Evolutionary conservation across 2,797 vertebrate species (phyloP).

Genomic region (Australoheros facetus): DNA sequence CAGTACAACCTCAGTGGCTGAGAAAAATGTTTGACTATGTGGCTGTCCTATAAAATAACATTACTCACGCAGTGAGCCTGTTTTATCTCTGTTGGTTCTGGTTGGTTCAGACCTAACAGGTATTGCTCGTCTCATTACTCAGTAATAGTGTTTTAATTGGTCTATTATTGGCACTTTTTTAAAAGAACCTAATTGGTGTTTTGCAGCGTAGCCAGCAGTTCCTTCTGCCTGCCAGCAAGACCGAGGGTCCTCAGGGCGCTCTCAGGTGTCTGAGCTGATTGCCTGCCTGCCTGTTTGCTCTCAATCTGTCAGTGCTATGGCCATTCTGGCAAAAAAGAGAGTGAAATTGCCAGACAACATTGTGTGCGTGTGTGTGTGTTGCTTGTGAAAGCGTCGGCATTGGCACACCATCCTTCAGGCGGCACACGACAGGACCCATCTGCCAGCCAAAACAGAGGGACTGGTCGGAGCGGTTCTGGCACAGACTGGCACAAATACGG

Average conservation of each 20-base stretch:
- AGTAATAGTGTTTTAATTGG: slow-evolving; percentile 70
- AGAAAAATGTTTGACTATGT: slow-evolving; percentile 5
- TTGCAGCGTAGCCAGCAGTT: slow-evolving; percentile 53
- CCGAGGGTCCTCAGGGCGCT: slow-evolving; percentile 63
- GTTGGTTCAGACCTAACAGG: slow-evolving; percentile 43
- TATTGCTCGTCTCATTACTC: slow-evolving; percentile 52
- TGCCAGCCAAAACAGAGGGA: slow-evolving; percentile 62
- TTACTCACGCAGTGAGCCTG: slow-evolving; percentile 5
- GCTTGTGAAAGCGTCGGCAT: slow-evolving; percentile 32
- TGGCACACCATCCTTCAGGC: slow-evolving; percentile 69
- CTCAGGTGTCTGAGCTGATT: slow-evolving; percentile 82
- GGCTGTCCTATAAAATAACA: background rate
- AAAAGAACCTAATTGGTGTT: slow-evolving; percentile 62
- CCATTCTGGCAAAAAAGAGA: slow-evolving; percentile 56
- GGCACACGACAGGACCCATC: slow-evolving; percentile 70
- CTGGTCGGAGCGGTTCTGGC: slow-evolving; percentile 45
- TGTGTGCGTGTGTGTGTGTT: slow-evolving; percentile 27
- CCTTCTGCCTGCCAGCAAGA: slow-evolving; percentile 49
- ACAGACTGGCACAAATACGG: slow-evolving; percentile 34
- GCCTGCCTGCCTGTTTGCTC: slow-evolving; percentile 80
- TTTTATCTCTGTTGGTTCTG: slow-evolving; percentile 26
- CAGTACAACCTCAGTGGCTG: slow-evolving; percentile 8
- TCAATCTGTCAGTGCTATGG: slow-evolving; percentile 80
- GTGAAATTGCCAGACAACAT: slow-evolving; percentile 52
- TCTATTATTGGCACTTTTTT: slow-evolving; percentile 55